A percentile compares a stretch with the other conserved stretches of the same genome.
Evolutionary conservation across 64 coral and sea anemone species (phyloP).

Genomic region (Montipora foliosa): DNA sequence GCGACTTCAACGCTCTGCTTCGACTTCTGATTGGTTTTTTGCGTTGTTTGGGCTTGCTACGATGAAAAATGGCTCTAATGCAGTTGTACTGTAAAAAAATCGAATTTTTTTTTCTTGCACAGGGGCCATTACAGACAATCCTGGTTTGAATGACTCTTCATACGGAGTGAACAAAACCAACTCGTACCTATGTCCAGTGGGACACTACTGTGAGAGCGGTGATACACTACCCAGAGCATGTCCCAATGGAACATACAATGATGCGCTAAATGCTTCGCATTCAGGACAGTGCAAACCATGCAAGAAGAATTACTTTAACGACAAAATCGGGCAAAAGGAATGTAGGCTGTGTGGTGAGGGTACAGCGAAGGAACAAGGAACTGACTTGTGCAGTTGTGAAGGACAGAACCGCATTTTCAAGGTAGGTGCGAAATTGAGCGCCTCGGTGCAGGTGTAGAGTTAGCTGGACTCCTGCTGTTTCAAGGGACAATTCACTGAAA

Average conservation of each 20-base stretch:
- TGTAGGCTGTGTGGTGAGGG: conserved; percentile 88
- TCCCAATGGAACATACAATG: conserved; percentile 87
- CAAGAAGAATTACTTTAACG: conserved; percentile 78
- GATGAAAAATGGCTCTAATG: too few relatives aligned
- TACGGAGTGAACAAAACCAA: conserved; percentile 85
- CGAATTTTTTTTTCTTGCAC: conserved; percentile 2
- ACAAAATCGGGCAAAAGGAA: conserved; percentile 68
- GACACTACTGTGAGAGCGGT: conserved; percentile 87
- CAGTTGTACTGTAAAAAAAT: not conserved
- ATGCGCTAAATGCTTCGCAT: conserved; percentile 52
- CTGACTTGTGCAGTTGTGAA: conserved; percentile 82
- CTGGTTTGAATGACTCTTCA: conserved; percentile 68
- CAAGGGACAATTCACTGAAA: too few relatives aligned
- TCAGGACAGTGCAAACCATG: conserved; percentile 78
- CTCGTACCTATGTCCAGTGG: conserved; percentile 81
- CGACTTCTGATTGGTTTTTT: too few relatives aligned
- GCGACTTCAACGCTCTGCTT: too few relatives aligned
- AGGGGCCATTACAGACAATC: conserved; percentile 96
- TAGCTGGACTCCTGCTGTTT: too few relatives aligned
- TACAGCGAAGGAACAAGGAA: conserved; percentile 55
- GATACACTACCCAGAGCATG: conserved; percentile 64
- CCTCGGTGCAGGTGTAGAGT: too few relatives aligned
- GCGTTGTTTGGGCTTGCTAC: too few relatives aligned
- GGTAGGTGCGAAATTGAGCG: conserved; percentile 37
- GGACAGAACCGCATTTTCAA: conserved; percentile 88